Percentiles rank a stretch among this genome's conserved stretches.
These are phyloP conservation scores for Mastacembelus armatus DNA, from an alignment of 2,797 vertebrate species.

Conservation along the genomic window DNA sequence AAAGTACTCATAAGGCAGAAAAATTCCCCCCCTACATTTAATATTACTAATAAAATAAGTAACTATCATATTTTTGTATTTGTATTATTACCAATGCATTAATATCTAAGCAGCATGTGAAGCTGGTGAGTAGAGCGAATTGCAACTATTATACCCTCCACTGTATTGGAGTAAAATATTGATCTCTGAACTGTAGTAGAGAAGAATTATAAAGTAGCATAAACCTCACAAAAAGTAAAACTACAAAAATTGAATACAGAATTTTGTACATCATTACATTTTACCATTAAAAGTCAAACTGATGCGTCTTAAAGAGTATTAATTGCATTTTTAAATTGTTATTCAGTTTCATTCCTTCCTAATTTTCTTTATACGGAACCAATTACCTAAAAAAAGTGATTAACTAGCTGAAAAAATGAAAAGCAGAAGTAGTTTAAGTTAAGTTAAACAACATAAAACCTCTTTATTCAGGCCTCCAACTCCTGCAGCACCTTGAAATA, in stretches of 20 bases:
- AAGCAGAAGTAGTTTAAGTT: neutral
- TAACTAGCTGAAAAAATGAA: neutral
- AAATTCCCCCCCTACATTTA: neutral
- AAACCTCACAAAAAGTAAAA: no score
- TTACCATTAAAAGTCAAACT: neutral
- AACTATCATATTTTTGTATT: neutral
- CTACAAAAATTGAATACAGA: neutral
- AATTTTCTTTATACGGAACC: neutral
- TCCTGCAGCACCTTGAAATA: conserved; percentile 40
- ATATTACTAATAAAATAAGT: neutral
- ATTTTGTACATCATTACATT: neutral
- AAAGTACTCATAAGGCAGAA: neutral
- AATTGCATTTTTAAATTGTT: neutral
- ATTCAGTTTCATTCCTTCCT: neutral
- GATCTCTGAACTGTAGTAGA: no score
- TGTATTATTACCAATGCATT: neutral
- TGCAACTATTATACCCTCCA: no score
- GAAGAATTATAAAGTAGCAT: no score
- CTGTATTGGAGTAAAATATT: neutral
- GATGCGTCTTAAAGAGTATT: neutral
- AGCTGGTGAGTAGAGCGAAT: no score
- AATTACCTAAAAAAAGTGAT: neutral
- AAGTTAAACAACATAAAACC: neutral
- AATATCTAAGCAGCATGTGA: neutral
- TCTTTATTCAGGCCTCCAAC: neutral